Evolutionary conservation across 2,888 invertebrate genomes (phyloP).

Genomic region (Tenthredo distinguenda): DNA sequence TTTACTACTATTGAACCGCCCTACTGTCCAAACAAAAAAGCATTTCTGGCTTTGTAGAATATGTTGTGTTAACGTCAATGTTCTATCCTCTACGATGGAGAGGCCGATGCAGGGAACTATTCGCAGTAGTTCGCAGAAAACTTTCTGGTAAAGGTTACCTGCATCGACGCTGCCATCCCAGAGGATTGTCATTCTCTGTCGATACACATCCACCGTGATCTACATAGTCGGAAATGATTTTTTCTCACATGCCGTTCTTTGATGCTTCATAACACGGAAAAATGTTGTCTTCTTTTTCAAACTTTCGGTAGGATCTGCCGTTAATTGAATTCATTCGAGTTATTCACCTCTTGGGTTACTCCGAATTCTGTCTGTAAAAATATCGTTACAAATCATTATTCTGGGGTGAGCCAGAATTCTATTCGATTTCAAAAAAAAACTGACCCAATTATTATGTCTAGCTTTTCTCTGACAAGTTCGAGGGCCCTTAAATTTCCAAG

Average conservation of each 20-base stretch:
- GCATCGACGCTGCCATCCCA: too few relatives aligned
- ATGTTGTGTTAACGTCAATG: too few relatives aligned
- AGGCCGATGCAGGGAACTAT: too few relatives aligned
- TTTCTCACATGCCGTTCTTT: too few relatives aligned
- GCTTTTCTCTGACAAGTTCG: background rate
- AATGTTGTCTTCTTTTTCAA: background rate
- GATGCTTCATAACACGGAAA: too few relatives aligned
- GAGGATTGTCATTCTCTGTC: background rate
- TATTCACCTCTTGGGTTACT: background rate
- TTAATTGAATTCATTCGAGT: background rate
- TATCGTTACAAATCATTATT: background rate
- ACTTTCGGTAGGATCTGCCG: background rate
- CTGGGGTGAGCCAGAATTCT: background rate
- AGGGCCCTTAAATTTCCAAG: background rate
- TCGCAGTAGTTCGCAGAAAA: too few relatives aligned
- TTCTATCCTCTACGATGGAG: too few relatives aligned
- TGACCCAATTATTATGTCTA: conserved; percentile 13
- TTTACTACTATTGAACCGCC: too few relatives aligned
- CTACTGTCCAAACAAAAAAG: too few relatives aligned
- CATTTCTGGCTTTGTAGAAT: too few relatives aligned
- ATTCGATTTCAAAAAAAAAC: background rate
- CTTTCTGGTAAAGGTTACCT: too few relatives aligned
- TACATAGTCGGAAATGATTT: background rate
- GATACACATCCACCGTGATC: background rate
- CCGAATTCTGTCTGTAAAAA: background rate